Conservation (phyloP, 2,888 invertebrate genomes). For the Brachynemurus nebulosus region DNA sequence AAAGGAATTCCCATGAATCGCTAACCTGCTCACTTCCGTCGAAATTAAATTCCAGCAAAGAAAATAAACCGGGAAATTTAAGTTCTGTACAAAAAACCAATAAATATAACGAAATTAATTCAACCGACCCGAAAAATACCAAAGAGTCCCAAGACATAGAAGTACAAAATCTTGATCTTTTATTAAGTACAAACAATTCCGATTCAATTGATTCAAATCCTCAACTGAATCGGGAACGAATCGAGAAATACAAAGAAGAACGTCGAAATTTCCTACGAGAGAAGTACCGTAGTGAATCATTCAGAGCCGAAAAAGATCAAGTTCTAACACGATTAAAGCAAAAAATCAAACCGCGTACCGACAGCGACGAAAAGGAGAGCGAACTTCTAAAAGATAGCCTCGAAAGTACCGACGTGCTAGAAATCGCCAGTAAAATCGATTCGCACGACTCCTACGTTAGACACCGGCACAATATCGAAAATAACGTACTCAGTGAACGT, state of each 20-base stretch:
- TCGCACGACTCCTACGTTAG: too few species aligned
- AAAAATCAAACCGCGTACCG: constrained; percentile 19
- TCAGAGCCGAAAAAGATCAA: constrained; percentile 45
- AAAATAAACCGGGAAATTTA: too few species aligned
- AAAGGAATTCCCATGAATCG: neutral
- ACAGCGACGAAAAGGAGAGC: neutral
- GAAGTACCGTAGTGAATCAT: constrained; percentile 72
- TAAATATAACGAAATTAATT: too few species aligned
- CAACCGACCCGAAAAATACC: too few species aligned
- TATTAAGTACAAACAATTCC: neutral
- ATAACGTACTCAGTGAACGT: neutral
- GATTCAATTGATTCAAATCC: constrained; percentile 31
- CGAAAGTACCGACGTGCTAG: neutral
- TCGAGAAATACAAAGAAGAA: constrained; percentile 85
- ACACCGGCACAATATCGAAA: too few species aligned
- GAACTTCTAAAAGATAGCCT: neutral
- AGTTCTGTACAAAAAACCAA: too few species aligned
- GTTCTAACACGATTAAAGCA: constrained; percentile 35
- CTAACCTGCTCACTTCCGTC: neutral
- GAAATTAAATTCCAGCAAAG: neutral
- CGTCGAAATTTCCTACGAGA: constrained; percentile 71
- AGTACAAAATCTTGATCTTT: neutral
- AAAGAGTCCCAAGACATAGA: neutral
- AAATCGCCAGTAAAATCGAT: neutral
- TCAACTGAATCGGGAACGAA: constrained; percentile 61